phyloP scores from a whole-genome alignment of 2,113 vertebrate species.

The Maccullochella peelii region DNA sequence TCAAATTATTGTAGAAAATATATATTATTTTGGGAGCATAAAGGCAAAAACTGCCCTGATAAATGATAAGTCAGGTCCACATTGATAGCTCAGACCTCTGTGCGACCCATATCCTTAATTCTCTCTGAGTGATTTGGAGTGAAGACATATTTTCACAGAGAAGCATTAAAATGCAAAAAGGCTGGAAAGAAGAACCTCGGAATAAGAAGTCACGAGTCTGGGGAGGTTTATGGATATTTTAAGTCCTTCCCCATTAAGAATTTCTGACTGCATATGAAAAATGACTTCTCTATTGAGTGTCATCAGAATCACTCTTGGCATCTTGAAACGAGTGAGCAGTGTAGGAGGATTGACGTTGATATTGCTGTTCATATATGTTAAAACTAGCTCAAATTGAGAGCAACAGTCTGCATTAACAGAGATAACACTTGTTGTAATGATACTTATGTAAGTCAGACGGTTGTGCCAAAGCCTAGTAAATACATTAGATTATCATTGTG shows the following conservation, averaged over 20 bases:
- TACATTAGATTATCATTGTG: background rate
- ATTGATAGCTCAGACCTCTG: background rate
- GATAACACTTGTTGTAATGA: background rate
- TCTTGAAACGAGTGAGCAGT: background rate
- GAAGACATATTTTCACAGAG: background rate
- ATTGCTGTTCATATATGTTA: background rate
- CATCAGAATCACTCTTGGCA: background rate
- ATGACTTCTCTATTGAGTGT: background rate
- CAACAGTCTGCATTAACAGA: background rate
- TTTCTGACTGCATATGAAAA: conserved; percentile 27
- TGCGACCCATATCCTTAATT: background rate
- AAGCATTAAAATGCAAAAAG: conserved; percentile 53
- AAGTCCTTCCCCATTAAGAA: conserved; percentile 27
- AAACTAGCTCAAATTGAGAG: background rate
- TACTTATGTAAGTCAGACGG: conserved; percentile 9
- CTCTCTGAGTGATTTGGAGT: conserved; percentile 4
- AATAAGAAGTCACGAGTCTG: conserved; percentile 11
- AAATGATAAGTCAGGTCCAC: background rate
- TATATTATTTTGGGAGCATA: background rate
- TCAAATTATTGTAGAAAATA: background rate
- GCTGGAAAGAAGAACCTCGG: background rate
- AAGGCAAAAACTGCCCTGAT: background rate
- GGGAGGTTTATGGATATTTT: conserved; percentile 50
- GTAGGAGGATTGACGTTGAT: background rate
- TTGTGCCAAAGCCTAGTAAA: conserved; percentile 33